Percentiles rank a stretch among this genome's conserved stretches.
Conservation (phyloP, 2,113 vertebrate genomes). For the Xenopus borealis region DNA sequence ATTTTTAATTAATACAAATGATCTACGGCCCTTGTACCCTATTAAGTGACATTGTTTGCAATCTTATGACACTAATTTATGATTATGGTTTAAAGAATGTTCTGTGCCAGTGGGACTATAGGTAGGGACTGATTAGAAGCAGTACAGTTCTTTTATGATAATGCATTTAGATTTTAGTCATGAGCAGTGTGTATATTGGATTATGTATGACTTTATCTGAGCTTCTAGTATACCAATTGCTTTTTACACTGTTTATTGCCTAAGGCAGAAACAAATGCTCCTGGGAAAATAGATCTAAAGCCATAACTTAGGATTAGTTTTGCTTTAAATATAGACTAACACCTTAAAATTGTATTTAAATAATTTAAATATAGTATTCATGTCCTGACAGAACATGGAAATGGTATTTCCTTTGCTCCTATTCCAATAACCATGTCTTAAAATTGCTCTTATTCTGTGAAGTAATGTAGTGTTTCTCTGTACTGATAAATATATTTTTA, state of each 20-base stretch:
- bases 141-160: background rate
- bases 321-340: background rate
- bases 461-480: too few relatives aligned
- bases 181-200: background rate
- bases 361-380: background rate
- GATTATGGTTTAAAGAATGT: background rate
- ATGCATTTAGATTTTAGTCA: background rate
- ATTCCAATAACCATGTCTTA: too few relatives aligned
- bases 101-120: background rate
- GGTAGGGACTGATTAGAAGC: background rate
- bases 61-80: background rate
- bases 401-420: too few relatives aligned
- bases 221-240: background rate
- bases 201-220: background rate
- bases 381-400: too few relatives aligned
- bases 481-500: too few relatives aligned
- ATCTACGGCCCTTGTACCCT: background rate
- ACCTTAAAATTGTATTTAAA: background rate
- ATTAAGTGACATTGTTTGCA: background rate
- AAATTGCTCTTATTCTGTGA: too few relatives aligned
- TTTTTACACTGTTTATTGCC: background rate
- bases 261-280: background rate
- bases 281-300: background rate
- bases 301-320: background rate
- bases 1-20: constrained; percentile 7